Evolutionary conservation across 1,140 invertebrate species (phyloP), one percentile per base, ranked within the genome.

Genomic region (Condylostylus longicornis): DNA sequence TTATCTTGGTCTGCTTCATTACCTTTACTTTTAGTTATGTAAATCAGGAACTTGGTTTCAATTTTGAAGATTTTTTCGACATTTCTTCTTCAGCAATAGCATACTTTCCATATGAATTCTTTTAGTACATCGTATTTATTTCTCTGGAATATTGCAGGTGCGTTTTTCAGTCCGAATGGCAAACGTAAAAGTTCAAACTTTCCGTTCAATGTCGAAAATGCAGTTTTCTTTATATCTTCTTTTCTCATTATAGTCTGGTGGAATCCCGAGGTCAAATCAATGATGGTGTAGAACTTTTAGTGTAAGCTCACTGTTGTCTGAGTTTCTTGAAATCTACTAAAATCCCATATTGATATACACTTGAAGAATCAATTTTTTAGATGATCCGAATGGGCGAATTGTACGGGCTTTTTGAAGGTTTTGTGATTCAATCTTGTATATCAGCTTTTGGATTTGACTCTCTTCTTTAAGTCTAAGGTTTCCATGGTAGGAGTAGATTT

Each of bases 201-300:
- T 25, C 23, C 23, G n/a, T 25, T 25, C 7, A 8, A 8, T 8
- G n/a, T 10, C 8, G 30, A 32, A 32, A 32, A n/a, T n/a, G n/a
- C n/a, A 13, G 30, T 32, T 18, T 32, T 32, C 30, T 32, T 15
- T 10, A 17, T 32, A 32, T 32, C 30, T 8, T 12, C n/a, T 12
- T 13, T 9, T 37, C 17, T 32, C 17, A 32, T 9, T 12, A 15
- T 4, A 32, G 17, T 32, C 10, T 32, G 30, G 18, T 32, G 36
- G 19, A 3, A 35, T 15, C 36, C 36, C 13, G 33, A 19, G 10
- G 3, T 27, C 5, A 65, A 38, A 50, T 70, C 63, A 10, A 69
- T 33, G 1, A 51, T 51, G 6, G 49, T 44, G 31, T 67, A 67
- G 38, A 51, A 60, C 12, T 42, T 48, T 4, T 68, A 63, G 14